phyloP scores from a whole-genome alignment of 1,140 invertebrate genomes.

The Oedothorax gibbosus region DNA sequence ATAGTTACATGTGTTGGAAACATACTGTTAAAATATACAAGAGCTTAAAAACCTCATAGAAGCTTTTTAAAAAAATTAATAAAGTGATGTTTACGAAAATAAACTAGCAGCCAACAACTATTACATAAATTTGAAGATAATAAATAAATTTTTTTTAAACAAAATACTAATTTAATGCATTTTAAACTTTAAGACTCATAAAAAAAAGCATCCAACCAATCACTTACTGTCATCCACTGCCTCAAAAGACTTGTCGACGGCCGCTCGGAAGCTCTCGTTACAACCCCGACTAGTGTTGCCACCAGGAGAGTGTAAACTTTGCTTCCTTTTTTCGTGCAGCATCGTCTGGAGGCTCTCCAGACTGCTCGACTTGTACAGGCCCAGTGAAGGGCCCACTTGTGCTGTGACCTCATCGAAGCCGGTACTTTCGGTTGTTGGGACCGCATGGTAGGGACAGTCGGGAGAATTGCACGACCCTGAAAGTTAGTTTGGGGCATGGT shows the following conservation, averaged over 20 bases:
- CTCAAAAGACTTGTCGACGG: slow-evolving; percentile 80
- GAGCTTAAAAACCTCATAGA: too few relatives aligned
- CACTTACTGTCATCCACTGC: slow-evolving; percentile 59
- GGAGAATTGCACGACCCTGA: slow-evolving; percentile 58
- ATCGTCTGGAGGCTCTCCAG: slow-evolving; percentile 89
- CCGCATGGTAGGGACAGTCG: slow-evolving; percentile 61
- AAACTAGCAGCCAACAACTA: too few relatives aligned
- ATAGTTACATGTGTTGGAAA: too few relatives aligned
- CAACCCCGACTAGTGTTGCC: slow-evolving; percentile 76
- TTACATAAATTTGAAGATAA: too few relatives aligned
- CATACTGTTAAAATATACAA: too few relatives aligned
- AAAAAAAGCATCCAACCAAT: neutral
- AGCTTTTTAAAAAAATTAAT: too few relatives aligned
- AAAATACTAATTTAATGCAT: too few relatives aligned
- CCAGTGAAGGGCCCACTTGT: slow-evolving; percentile 79
- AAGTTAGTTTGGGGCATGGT: neutral
- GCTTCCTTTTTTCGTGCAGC: slow-evolving; percentile 78
- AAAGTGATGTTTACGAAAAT: too few relatives aligned
- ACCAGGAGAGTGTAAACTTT: slow-evolving; percentile 70
- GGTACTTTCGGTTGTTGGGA: slow-evolving; percentile 34
- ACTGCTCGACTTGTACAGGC: slow-evolving; percentile 88
- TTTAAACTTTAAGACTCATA: too few relatives aligned
- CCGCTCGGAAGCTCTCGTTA: slow-evolving; percentile 83
- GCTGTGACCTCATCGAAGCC: slow-evolving; percentile 8
- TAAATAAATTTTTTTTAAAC: too few relatives aligned